Conservation (phyloP, 2,888 invertebrate species). For the Hedychridium roseum region DNA sequence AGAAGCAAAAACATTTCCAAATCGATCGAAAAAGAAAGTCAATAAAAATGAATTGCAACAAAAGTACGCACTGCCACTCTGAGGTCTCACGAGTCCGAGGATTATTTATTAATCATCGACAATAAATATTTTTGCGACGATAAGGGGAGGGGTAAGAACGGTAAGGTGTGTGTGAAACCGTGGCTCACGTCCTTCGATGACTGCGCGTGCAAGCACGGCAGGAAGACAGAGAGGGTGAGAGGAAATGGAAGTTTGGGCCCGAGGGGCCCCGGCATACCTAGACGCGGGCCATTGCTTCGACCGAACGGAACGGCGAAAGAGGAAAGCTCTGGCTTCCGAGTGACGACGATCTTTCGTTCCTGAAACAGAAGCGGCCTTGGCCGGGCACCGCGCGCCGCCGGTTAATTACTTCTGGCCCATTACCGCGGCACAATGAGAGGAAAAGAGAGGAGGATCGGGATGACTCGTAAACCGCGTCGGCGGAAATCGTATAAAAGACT, state of each 20-base stretch:
- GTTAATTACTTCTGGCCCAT: conserved; percentile 45
- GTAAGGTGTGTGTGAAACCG: conserved; percentile 23
- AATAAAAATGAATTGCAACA: no score
- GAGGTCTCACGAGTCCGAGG: background rate
- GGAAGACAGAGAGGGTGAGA: no score
- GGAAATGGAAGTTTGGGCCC: no score
- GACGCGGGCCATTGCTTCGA: conserved; percentile 3
- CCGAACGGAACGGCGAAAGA: no score
- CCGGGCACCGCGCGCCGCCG: no score
- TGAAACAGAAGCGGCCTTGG: background rate
- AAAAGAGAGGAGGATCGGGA: no score
- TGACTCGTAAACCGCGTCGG: no score
- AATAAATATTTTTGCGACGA: background rate
- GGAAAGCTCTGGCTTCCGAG: background rate
- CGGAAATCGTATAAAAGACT: no score
- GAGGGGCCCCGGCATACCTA: conserved; percentile 16
- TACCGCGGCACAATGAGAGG: conserved; percentile 36
- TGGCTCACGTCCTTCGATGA: conserved; percentile 23
- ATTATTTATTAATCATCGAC: background rate
- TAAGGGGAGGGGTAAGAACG: background rate
- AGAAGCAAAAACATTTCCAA: no score
- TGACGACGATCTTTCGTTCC: conserved; percentile 15
- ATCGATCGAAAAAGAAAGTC: no score
- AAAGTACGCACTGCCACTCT: no score
- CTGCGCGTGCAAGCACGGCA: no score